Evolutionary conservation across 2,888 invertebrate species (phyloP), one percentile per base, ranked within the genome.

Genomic region (Sphaerophoria rueppellii): DNA sequence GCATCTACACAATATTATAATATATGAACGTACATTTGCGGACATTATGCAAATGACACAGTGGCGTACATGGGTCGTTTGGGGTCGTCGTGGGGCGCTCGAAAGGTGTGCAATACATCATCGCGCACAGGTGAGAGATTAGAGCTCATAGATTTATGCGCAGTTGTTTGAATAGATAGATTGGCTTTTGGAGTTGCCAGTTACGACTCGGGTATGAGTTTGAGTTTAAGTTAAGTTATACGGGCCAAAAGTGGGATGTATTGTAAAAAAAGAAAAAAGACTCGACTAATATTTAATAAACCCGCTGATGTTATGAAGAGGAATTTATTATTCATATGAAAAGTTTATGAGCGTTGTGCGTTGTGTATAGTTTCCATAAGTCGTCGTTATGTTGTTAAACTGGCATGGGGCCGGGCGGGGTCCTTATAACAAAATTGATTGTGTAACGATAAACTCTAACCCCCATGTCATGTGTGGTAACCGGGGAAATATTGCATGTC

Each of bases 41-140:
- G 85, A 85, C 72, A 85, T 85, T 85, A 85, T 85, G 85, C 81
- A 85, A 85, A 85, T 85, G 85, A 81, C 81, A 85, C 76, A 81
- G 85, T 85, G 81, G 81, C 81, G 85, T 77, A 85, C 81, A 73
- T 55, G 70, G 76, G 76, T 80, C 80, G 76, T 46, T 9, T 50
- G 77, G 85, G 81, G 24, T 24, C 24, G 24, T 85, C 83, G 80
- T 50, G 70, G 72, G 81, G 76, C 81, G 73, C 63, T 81, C 57
- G 24, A 72, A 81, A 85, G 85, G 85, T 85, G 85, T 76, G 85
- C 81, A 85, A 85, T 85, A 81, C 85, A 81, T 81, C 77, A 85
- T 81, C 72, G 81, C 67, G 81, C 58, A 40, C 35, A 60, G 69
- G 67, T 57, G 69, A 70, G 71, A 69, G 82, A 82, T 82, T 69